Conservation (phyloP, 1,140 invertebrate genomes). For the Zaprionus africanus region DNA sequence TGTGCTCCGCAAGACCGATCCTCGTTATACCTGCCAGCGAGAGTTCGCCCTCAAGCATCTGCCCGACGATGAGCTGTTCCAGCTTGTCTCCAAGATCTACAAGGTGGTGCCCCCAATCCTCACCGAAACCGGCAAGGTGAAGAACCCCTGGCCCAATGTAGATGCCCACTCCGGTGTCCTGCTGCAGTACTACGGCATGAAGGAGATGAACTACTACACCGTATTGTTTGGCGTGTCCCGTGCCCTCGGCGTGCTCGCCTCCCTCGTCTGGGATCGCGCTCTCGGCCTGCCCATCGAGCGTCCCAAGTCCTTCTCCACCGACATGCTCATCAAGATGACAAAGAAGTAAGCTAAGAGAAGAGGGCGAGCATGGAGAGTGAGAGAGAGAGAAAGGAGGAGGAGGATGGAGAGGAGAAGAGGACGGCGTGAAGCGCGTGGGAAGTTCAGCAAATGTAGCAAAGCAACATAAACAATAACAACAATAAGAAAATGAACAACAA, state of each 20-base stretch:
- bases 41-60: slow-evolving; percentile 98
- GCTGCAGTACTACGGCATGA: slow-evolving; percentile 97
- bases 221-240: slow-evolving; percentile 98
- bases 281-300: slow-evolving; percentile 97
- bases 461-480: slow-evolving; percentile 21
- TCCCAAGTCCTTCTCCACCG: slow-evolving; percentile 91
- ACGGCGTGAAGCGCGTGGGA: not conserved
- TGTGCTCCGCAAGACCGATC: slow-evolving; percentile 98
- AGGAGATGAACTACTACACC: slow-evolving; percentile 99
- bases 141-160: slow-evolving; percentile 99
- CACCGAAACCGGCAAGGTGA: slow-evolving; percentile 97
- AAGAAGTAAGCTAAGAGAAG: slow-evolving; percentile 73
- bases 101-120: slow-evolving; percentile 97
- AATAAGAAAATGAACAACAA: slow-evolving; percentile 9
- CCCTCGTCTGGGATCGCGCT: slow-evolving; percentile 97
- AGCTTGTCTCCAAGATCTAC: slow-evolving; percentile 96
- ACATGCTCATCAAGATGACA: slow-evolving; percentile 77
- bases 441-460: slow-evolving; percentile 48
- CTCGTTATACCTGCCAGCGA: slow-evolving; percentile 94
- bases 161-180: slow-evolving; percentile 98
- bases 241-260: slow-evolving; percentile 95
- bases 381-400: not conserved
- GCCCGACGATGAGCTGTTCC: slow-evolving; percentile 96
- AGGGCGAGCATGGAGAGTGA: slow-evolving; percentile 9
- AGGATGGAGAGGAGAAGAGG: slow-evolving; percentile 13